These are phyloP conservation scores for Taxidea taxus DNA, from an alignment of 2,113 vertebrate species.

Conservation along the genomic window DNA sequence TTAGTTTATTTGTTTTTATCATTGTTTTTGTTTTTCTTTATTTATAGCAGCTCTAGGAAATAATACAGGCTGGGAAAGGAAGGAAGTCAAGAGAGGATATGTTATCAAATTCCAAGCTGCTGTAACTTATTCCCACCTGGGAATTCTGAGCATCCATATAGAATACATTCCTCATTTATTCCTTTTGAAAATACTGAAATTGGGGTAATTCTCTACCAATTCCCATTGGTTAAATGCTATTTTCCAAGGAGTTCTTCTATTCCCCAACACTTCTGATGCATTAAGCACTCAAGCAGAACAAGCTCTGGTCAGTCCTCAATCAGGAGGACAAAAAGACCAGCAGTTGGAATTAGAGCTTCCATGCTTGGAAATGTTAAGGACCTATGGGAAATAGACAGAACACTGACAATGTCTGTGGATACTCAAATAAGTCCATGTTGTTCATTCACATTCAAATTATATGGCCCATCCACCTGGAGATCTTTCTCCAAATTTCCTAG, in stretches of 20 bases:
- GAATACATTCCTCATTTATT: background rate
- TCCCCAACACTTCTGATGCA: background rate
- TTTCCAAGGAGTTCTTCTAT: background rate
- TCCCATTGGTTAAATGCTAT: background rate
- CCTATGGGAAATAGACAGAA: background rate
- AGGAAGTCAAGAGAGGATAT: background rate
- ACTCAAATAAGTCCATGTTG: background rate
- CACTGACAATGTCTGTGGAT: background rate
- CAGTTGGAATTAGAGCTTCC: background rate
- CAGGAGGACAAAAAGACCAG: background rate
- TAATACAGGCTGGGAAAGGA: background rate
- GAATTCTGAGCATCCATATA: background rate
- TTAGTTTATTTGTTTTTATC: background rate
- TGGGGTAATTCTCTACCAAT: background rate
- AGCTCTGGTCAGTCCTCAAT: background rate
- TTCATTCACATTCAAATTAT: background rate
- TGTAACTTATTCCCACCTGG: background rate
- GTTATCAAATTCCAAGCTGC: background rate
- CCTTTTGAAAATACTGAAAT: background rate
- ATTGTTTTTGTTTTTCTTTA: too few relatives aligned
- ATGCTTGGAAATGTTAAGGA: background rate
- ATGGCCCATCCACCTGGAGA: background rate
- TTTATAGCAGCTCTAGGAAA: background rate
- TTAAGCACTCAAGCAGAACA: background rate
- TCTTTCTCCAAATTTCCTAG: background rate